Conservation (phyloP, 2,113 vertebrate species). For the Lampris incognitus region DNA sequence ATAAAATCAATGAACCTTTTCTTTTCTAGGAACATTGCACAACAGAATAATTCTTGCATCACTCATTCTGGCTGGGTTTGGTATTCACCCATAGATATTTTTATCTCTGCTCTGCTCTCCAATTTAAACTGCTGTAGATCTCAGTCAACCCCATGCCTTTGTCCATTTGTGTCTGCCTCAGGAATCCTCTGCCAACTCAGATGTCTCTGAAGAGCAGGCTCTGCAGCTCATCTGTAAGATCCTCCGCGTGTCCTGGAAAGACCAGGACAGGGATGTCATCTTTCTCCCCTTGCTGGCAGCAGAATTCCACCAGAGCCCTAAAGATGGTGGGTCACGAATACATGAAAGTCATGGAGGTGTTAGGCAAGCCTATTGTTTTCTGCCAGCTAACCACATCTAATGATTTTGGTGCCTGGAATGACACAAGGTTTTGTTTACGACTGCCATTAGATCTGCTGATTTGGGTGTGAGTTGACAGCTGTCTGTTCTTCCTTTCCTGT, state of each 20-base stretch:
- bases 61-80: not conserved
- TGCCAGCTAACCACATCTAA: not conserved
- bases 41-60: not conserved
- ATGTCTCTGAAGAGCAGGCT: conserved; percentile 96
- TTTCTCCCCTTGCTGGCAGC: conserved; percentile 92
- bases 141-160: conserved; percentile 1
- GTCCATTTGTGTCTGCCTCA: conserved; percentile 50
- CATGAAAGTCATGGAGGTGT: too few species aligned
- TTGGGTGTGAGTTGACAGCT: not conserved
- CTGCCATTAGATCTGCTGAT: not conserved
- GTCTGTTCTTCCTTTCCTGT: conserved; percentile 23
- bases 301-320: conserved; percentile 94
- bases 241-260: conserved; percentile 98
- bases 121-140: not conserved
- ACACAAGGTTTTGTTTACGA: not conserved
- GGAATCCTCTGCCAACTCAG: conserved; percentile 90
- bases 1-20: not conserved
- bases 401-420: not conserved
- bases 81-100: not conserved
- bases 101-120: not conserved
- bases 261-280: conserved; percentile 95
- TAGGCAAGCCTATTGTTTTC: not conserved
- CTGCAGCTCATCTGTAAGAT: conserved; percentile 98
- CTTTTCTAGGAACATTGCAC: not conserved
- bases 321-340: conserved; percentile 85